Evolutionary conservation across 2,797 vertebrate species (phyloP), one percentile per base, ranked within the genome.

Genomic region (Tadarida brasiliensis): DNA sequence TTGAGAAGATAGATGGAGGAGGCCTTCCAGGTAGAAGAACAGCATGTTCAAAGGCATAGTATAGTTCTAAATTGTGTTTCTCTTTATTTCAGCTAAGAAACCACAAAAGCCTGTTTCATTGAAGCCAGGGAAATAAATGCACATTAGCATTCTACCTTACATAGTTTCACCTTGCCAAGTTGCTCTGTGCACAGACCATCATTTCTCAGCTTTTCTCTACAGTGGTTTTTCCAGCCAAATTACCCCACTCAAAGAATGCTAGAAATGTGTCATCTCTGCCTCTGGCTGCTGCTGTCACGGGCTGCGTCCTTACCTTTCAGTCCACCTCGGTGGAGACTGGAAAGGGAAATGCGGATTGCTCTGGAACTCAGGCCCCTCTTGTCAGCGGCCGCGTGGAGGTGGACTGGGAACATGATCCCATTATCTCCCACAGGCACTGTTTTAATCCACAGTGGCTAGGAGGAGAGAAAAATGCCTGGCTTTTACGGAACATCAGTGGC

Each of bases 171-270:
- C 51, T 89, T 95, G 73, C 77, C 94, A 96, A 8, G 30, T 94
- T 84, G 61, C 67, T 96, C 85, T 91, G 92, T 87, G 88, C 77
- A 20, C 56, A 92, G 61, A 73, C 49, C 68, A 3, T 86, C 71
- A 80, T 94, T 96, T 94, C 68, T 94, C 70, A 83, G 67, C 73
- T 94, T 96, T 70, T 96, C 82, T 90, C 90, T 73, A 35, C 2
- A 16, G 44, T 65, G 22, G 71, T 86, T 91, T 94, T 96, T 78
- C 83, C 39, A 90, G 87, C 76, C 90, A 94, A 94, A 96, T 94
- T 74, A 81, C 47, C 35, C 63, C 61, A 73, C 71, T 76, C 68
- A 94, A 89, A 94, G 92, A 89, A 73, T 20, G 2, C 35, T 94
- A 63, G 49, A 73, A 78, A 89, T 87, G 24, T 17, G 70, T 96